A percentile compares a stretch with the other conserved stretches of the same genome.
These are phyloP conservation scores for Ahaetulla prasina DNA, from an alignment of 2,113 vertebrate genomes.

Conservation along the genomic window DNA sequence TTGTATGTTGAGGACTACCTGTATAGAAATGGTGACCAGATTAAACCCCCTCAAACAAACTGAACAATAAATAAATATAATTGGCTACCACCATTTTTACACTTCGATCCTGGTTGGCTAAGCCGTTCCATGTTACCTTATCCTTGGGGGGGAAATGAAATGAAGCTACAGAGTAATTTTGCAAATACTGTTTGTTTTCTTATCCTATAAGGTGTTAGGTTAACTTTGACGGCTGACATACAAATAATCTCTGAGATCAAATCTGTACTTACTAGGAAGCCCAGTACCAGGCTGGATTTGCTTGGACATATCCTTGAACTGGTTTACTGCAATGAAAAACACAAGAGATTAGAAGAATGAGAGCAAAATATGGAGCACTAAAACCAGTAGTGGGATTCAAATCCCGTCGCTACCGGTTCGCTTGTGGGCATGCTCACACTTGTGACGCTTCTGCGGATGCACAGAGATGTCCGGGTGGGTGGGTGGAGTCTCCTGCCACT, in stretches of 20 bases:
- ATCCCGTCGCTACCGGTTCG: no score
- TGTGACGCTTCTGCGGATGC: no score
- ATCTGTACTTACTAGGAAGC: slow-evolving; percentile 87
- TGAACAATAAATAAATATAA: not conserved
- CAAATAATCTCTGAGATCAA: not conserved
- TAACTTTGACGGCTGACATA: not conserved
- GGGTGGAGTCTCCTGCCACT: no score
- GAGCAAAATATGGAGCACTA: not conserved
- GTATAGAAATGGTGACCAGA: not conserved
- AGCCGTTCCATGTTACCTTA: not conserved
- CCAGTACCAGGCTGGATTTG: slow-evolving; percentile 91
- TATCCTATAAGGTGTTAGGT: not conserved
- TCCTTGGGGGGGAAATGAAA: not conserved
- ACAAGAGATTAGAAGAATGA: not conserved
- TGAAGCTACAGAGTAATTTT: not conserved
- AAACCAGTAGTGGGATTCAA: no score
- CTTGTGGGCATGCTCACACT: no score
- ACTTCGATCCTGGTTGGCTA: not conserved
- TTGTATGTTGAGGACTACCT: no score
- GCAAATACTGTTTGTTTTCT: not conserved
- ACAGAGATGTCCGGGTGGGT: no score
- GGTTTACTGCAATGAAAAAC: slow-evolving; percentile 73
- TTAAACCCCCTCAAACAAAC: not conserved
- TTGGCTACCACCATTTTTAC: not conserved
- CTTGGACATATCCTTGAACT: slow-evolving; percentile 82